Evolutionary conservation across 2,113 vertebrate genomes (phyloP).

Genomic region (Syngnathus typhle): DNA sequence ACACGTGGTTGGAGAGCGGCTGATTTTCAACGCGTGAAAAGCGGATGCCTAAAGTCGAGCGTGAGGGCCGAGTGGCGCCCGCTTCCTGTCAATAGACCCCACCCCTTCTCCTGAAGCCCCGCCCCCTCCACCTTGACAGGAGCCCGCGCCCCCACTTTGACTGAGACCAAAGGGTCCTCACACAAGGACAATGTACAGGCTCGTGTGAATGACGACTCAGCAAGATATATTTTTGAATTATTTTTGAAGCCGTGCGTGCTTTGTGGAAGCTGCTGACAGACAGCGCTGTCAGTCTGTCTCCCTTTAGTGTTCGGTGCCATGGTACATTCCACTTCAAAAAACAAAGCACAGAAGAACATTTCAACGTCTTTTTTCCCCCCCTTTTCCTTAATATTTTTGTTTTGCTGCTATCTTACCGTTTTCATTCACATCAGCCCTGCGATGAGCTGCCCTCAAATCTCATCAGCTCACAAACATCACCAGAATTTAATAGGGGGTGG

Average conservation of each 20-base stretch:
- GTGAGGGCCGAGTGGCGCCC: constrained; percentile 50
- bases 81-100: constrained; percentile 51
- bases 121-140: constrained; percentile 29
- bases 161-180: constrained; percentile 61
- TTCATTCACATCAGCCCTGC: constrained; percentile 51
- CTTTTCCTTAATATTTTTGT: background rate
- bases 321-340: constrained; percentile 64
- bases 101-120: no score
- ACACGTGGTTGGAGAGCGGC: constrained; percentile 45
- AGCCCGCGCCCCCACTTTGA: constrained; percentile 46
- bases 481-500: background rate
- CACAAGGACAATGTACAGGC: constrained; percentile 45
- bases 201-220: constrained; percentile 39
- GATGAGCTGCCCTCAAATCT: constrained; percentile 43
- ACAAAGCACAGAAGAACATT: constrained; percentile 63
- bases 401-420: constrained; percentile 16
- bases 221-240: constrained; percentile 31
- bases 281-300: constrained; percentile 49
- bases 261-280: constrained; percentile 41
- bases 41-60: constrained; percentile 60
- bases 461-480: background rate
- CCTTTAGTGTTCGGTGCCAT: constrained; percentile 69
- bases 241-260: constrained; percentile 43
- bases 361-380: constrained; percentile 28
- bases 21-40: constrained; percentile 16